Conservation (phyloP, 2,888 invertebrate genomes). For the Nineta flava region DNA sequence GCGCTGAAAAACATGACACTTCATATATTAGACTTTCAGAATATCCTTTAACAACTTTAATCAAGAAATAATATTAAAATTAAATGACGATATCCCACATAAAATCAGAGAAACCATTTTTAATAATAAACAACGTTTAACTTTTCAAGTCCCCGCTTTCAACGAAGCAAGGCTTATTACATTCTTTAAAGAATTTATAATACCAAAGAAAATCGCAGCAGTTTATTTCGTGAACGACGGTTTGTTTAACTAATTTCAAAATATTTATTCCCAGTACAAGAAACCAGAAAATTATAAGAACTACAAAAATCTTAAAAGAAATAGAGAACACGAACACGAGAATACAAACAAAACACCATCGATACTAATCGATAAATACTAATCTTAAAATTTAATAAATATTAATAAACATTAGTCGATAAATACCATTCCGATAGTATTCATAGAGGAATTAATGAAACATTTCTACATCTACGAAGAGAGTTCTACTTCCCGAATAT, state of each 20-base stretch:
- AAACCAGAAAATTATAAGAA: neutral
- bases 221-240: neutral
- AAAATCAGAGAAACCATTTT: neutral
- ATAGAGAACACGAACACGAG: neutral
- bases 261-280: neutral
- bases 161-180: neutral
- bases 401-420: neutral
- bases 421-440: neutral
- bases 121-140: neutral
- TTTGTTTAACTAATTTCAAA: neutral
- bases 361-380: slow-evolving; percentile 19
- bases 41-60: neutral
- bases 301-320: neutral
- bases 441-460: neutral
- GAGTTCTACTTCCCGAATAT: too few relatives aligned
- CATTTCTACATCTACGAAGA: too few relatives aligned
- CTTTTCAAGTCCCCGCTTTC: neutral
- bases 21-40: neutral
- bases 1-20: neutral
- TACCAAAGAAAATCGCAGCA: neutral
- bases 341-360: too few relatives aligned
- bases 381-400: slow-evolving; percentile 13
- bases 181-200: neutral
- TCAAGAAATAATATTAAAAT: neutral
- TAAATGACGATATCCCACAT: neutral